A percentile compares a stretch with the other conserved stretches of the same genome.
phyloP scores from a whole-genome alignment of 2,888 invertebrate species.

The Conistra vaccinii region DNA sequence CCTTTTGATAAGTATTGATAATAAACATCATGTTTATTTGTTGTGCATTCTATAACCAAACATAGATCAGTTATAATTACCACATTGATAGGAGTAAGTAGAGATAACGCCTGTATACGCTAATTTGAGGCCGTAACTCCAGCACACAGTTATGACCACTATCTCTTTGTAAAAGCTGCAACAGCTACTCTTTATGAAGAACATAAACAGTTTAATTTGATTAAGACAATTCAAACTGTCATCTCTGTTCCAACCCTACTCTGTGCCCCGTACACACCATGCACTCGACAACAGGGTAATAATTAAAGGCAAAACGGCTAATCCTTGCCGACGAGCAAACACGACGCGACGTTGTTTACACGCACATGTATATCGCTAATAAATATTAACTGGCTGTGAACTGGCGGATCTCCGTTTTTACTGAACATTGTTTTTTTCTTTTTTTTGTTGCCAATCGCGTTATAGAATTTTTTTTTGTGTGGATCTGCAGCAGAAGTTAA shows the following conservation, averaged over 20 bases:
- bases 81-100: neutral
- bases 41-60: neutral
- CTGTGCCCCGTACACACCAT: slow-evolving; percentile 57
- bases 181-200: neutral
- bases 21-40: neutral
- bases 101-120: too few relatives aligned
- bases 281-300: slow-evolving; percentile 73
- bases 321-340: slow-evolving; percentile 74
- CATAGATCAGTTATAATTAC: too few relatives aligned
- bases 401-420: slow-evolving; percentile 51
- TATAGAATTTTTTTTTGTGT: slow-evolving; percentile 37
- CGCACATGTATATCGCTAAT: slow-evolving; percentile 65
- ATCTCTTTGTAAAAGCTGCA: neutral
- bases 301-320: slow-evolving; percentile 78
- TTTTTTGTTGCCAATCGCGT: slow-evolving; percentile 28
- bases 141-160: too few relatives aligned
- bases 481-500: slow-evolving; percentile 20
- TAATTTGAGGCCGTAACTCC: neutral
- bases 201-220: slow-evolving; percentile 7
- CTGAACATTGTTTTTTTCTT: slow-evolving; percentile 29
- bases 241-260: slow-evolving; percentile 34
- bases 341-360: slow-evolving; percentile 65
- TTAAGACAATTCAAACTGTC: slow-evolving; percentile 9
- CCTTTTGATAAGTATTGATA: neutral
- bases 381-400: slow-evolving; percentile 66